Evolutionary conservation across 1,140 invertebrate genomes (phyloP).

Genomic region (Aphaenogaster ashmeadi): DNA sequence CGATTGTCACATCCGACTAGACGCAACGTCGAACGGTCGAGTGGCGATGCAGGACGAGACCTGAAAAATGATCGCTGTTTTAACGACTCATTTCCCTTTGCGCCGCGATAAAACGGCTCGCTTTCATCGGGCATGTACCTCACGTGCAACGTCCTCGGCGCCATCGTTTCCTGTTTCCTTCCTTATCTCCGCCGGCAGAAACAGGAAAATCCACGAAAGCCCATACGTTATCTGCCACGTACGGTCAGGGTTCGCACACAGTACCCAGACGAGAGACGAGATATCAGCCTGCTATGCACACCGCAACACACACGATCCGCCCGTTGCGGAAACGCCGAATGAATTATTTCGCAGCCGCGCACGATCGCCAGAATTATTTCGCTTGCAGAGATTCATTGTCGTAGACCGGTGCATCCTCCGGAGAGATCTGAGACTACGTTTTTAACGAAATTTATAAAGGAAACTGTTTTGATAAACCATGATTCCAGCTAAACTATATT

Average conservation of each 20-base stretch:
- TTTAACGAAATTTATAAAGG: constrained; percentile 25
- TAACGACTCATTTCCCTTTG: constrained; percentile 58
- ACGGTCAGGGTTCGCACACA: constrained; percentile 61
- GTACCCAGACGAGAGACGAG: constrained; percentile 54
- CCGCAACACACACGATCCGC: constrained; percentile 38
- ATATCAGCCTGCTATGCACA: constrained; percentile 66
- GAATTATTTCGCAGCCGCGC: constrained; percentile 70
- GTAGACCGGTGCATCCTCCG: constrained; percentile 1
- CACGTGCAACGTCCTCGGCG: constrained; percentile 71
- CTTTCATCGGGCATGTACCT: constrained; percentile 73
- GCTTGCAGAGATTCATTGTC: constrained; percentile 44
- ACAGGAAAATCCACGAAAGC: constrained; percentile 81
- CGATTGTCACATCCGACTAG: not conserved
- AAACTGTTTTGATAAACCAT: not conserved
- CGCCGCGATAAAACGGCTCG: constrained; percentile 64
- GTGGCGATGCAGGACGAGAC: constrained; percentile 11
- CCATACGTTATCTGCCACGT: constrained; percentile 68
- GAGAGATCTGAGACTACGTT: not conserved
- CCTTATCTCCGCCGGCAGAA: constrained; percentile 63
- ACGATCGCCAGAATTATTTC: constrained; percentile 64
- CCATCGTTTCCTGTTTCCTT: constrained; percentile 75
- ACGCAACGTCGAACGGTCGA: not conserved
- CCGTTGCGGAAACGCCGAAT: constrained; percentile 66
- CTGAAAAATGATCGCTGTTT: constrained; percentile 64
- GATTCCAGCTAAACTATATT: not conserved